phyloP scores from a whole-genome alignment of 1,140 invertebrate species.

The Diabrotica virgifera region DNA sequence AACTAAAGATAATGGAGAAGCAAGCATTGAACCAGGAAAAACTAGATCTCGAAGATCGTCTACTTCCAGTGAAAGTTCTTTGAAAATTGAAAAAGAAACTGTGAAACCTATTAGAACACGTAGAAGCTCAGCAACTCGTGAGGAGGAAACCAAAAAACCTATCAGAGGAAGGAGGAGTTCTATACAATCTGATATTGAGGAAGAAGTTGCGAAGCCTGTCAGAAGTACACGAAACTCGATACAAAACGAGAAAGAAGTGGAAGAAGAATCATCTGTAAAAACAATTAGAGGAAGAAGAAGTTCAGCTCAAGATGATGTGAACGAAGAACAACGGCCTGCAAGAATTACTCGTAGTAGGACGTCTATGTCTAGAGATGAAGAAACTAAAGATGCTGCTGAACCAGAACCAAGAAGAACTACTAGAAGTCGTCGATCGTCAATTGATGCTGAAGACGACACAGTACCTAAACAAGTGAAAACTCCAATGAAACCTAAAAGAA shows the following conservation, averaged over 20 bases:
- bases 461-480: neutral
- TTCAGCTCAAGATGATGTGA: neutral
- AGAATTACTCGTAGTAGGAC: constrained; percentile 7
- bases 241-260: neutral
- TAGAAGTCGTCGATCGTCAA: constrained; percentile 20
- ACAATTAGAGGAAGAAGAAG: neutral
- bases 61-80: constrained; percentile 4
- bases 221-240: neutral
- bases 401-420: constrained; percentile 7
- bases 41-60: constrained; percentile 12
- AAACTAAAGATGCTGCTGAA: neutral
- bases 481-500: constrained; percentile 10
- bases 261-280: neutral
- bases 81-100: neutral
- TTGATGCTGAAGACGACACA: constrained; percentile 3
- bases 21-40: constrained; percentile 12
- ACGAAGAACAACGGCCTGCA: constrained; percentile 14
- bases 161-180: constrained; percentile 19
- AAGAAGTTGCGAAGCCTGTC: neutral
- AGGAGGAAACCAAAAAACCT: neutral
- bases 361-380: constrained; percentile 6
- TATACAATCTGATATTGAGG: neutral
- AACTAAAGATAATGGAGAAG: constrained; percentile 10
- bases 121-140: neutral
- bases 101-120: neutral